These are phyloP conservation scores for Urocyon cinereoargenteus DNA, from an alignment of 2,797 vertebrate species.

Conservation along the genomic window DNA sequence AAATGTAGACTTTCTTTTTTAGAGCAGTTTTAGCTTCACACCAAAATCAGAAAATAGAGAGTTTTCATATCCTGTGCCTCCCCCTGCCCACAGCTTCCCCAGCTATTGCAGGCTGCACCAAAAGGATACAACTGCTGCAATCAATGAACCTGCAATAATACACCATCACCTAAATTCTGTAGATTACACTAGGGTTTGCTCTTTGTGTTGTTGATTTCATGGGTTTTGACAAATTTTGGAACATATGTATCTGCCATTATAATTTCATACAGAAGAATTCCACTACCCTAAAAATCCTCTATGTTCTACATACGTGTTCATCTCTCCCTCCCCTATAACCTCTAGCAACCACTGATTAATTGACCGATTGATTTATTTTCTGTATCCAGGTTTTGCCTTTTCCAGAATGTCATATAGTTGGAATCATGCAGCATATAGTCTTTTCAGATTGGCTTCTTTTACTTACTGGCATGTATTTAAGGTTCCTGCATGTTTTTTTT, in stretches of 20 bases:
- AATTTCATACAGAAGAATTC: not conserved
- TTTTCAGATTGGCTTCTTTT: not conserved
- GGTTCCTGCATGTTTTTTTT: not conserved
- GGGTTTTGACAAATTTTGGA: not conserved
- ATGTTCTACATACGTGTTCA: not conserved
- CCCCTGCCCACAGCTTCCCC: rapidly evolving
- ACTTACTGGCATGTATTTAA: not conserved
- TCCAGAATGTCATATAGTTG: not conserved
- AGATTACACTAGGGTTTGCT: not conserved
- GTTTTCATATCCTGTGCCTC: not conserved
- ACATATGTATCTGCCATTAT: not conserved
- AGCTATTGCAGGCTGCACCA: not conserved
- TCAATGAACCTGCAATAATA: not conserved
- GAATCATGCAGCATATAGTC: too few relatives aligned
- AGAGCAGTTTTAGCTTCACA: not conserved
- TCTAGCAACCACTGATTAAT: not conserved
- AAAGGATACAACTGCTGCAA: not conserved
- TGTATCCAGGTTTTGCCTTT: not conserved
- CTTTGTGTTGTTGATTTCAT: not conserved
- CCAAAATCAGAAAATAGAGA: not conserved
- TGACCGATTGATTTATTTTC: not conserved
- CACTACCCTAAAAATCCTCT: not conserved
- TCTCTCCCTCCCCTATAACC: not conserved
- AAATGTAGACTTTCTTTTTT: not conserved
- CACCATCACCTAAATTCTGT: not conserved